Evolutionary conservation across 2,888 invertebrate genomes (phyloP).

Genomic region (Cryptus viduatorius): DNA sequence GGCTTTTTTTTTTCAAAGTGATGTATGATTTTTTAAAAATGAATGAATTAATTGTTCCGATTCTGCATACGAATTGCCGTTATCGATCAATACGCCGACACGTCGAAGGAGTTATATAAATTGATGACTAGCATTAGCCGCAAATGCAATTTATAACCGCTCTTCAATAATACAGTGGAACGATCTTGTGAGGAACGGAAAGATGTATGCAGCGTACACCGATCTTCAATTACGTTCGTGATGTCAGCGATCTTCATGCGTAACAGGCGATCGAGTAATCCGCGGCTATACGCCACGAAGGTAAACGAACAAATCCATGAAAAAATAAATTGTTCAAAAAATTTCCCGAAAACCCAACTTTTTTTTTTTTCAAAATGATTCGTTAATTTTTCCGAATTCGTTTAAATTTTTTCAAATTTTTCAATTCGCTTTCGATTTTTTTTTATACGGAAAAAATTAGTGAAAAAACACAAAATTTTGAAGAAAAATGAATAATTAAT

Average conservation of each 20-base stretch:
- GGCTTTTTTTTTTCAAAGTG: not conserved
- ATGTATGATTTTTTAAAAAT: not conserved
- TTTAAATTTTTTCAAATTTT: too few relatives aligned
- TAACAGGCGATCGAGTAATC: conserved; percentile 25
- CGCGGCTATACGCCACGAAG: not conserved
- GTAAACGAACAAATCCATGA: too few relatives aligned
- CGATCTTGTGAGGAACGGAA: conserved; percentile 3
- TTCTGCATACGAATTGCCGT: conserved; percentile 15
- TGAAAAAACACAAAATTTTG: too few relatives aligned
- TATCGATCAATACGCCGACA: conserved; percentile 21
- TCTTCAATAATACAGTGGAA: not conserved
- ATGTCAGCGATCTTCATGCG: conserved; percentile 41
- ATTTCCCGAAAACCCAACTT: too few relatives aligned
- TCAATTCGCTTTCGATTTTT: too few relatives aligned
- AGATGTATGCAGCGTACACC: conserved; percentile 17
- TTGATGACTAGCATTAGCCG: conserved; percentile 23
- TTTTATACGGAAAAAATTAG: too few relatives aligned
- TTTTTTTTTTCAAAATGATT: too few relatives aligned
- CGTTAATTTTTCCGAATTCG: too few relatives aligned
- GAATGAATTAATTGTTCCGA: not conserved
- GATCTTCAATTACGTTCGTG: conserved; percentile 53
- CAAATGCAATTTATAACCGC: conserved; percentile 1
- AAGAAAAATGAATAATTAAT: too few relatives aligned
- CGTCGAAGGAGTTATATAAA: conserved; percentile 2
- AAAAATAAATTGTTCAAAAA: too few relatives aligned